Evolutionary conservation across 2,888 invertebrate species (phyloP).

Genomic region (Nebria salina): DNA sequence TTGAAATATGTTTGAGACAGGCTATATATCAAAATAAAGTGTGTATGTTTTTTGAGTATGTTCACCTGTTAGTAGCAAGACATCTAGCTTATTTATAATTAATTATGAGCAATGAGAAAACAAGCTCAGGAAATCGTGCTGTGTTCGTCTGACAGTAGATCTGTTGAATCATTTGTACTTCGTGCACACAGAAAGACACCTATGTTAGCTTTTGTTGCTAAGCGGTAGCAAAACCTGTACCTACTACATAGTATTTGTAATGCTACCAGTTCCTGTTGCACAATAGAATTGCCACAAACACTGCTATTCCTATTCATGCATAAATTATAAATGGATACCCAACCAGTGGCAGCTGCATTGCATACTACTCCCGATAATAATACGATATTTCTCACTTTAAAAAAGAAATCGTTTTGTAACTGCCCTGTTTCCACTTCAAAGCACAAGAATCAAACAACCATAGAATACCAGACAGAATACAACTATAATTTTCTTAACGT

Average conservation of each 20-base stretch:
- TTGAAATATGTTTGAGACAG: too few relatives aligned
- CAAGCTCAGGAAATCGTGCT: too few relatives aligned
- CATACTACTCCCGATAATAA: background rate
- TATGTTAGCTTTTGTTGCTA: background rate
- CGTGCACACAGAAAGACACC: background rate
- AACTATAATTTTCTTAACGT: slow-evolving; percentile 4
- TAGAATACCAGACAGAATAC: slow-evolving; percentile 25
- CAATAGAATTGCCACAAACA: slow-evolving; percentile 45
- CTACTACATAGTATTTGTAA: slow-evolving; percentile 23
- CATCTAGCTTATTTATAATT: too few relatives aligned
- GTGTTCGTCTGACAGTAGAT: too few relatives aligned
- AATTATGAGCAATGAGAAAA: too few relatives aligned
- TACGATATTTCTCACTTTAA: slow-evolving; percentile 31
- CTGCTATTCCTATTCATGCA: slow-evolving; percentile 40
- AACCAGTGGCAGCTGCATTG: slow-evolving; percentile 27
- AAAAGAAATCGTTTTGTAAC: slow-evolving; percentile 37
- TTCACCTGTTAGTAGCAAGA: too few relatives aligned
- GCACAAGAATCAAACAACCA: slow-evolving; percentile 24
- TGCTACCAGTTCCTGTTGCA: slow-evolving; percentile 35
- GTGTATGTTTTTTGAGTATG: too few relatives aligned
- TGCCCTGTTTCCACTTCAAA: slow-evolving; percentile 35
- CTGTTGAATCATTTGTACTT: too few relatives aligned
- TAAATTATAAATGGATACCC: slow-evolving; percentile 44
- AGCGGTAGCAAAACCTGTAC: slow-evolving; percentile 42
- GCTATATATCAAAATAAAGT: too few relatives aligned